Evolutionary conservation across 2,888 invertebrate species (phyloP), one percentile per base, ranked within the genome.

Genomic region (Coremacera marginata): DNA sequence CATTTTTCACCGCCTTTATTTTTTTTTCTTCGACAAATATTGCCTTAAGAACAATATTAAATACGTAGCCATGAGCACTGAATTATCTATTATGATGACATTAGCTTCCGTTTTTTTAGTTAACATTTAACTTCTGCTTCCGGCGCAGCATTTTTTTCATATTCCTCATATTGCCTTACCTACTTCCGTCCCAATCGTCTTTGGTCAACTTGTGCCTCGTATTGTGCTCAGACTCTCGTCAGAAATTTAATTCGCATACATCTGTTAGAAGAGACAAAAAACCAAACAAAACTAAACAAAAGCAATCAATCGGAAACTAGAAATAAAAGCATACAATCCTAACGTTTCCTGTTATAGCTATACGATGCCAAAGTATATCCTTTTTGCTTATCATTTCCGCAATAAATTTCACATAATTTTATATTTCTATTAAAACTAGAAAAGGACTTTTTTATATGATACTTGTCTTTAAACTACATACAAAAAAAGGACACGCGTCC

Each of bases 381-480:
- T 80, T 80, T 77, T 44, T 81, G 81, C 82, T 87, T 89, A 89
- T 89, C 89, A 86, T 86, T 88, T 89, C 88, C 88, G 88, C 86
- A 87, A 89, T 89, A 89, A 89, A 89, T 89, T 87, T 87, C 83
- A 85, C 87, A 86, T 84, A 79, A 81, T 81, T 86, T 85, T 85
- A 86, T 86, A 84, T 88, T 88, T 88, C 87, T 86, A 87, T 87
- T 86, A 87, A 85, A 87, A 86, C 79, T 80, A 78, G 77, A 80
- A 81, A 80, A 79, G 78, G 72, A 77, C 78, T 78, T 79, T 76
- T 80, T 76, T 78, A 73, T 75, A 68, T 60, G 14, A 31, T 22
- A 34, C 34, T 9, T 60, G 27, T 72, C 22, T 11, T 49, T 27
- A 8, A 44, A 8, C 37, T 34, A 55, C 27, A 72, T 63, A 65